Conservation (phyloP, 2,113 vertebrate species). For the Morone chrysops region DNA sequence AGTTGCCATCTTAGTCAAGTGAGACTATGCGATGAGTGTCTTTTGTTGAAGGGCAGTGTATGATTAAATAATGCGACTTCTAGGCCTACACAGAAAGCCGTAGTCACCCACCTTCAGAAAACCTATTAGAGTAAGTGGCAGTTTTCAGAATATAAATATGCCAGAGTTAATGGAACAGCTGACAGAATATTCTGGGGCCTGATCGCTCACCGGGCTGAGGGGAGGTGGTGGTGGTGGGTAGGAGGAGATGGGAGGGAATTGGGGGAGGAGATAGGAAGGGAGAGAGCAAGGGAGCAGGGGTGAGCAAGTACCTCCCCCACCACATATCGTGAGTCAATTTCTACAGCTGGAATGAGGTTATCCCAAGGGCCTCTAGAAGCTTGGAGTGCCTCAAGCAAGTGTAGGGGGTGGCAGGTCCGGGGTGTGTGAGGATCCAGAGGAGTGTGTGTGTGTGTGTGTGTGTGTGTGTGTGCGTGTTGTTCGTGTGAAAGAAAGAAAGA, state of each 20-base stretch:
- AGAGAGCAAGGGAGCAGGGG: not conserved
- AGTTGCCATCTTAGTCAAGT: conserved; percentile 41
- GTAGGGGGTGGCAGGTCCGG: not conserved
- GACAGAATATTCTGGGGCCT: conserved; percentile 81
- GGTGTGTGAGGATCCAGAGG: conserved; percentile 23
- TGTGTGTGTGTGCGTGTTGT: conserved; percentile 14
- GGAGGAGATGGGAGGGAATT: not conserved
- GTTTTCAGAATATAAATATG: conserved; percentile 84
- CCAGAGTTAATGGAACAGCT: conserved; percentile 84
- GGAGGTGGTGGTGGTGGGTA: not conserved
- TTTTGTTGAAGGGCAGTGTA: conserved; percentile 58
- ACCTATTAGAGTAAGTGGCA: conserved; percentile 84
- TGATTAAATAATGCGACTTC: conserved; percentile 70
- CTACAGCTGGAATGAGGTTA: conserved; percentile 74
- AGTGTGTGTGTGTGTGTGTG: conserved; percentile 20
- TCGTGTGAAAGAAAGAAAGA: conserved; percentile 8
- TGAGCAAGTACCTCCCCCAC: conserved; percentile 37
- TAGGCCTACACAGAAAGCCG: conserved; percentile 41
- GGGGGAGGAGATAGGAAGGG: not conserved
- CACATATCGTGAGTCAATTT: conserved; percentile 66
- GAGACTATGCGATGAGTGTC: conserved; percentile 37
- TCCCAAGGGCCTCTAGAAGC: conserved; percentile 60
- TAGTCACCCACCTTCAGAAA: conserved; percentile 80
- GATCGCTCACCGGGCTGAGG: conserved; percentile 59
- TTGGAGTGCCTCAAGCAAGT: conserved; percentile 51